These are phyloP conservation scores for Heteromormyrus szaboi DNA, from an alignment of 2,797 vertebrate species.

Conservation along the genomic window DNA sequence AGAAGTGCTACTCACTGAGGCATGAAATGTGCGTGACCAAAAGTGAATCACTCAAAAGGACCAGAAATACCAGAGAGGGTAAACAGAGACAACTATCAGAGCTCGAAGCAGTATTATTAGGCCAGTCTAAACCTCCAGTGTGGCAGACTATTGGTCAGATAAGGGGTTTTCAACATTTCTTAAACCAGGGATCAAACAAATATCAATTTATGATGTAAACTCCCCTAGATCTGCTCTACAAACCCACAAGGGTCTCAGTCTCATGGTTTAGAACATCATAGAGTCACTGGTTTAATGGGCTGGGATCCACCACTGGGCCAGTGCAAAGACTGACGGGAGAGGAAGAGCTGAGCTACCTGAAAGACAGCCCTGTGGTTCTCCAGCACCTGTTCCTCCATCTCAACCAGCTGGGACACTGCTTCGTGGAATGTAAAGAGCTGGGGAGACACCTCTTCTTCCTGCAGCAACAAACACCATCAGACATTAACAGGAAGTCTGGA, in stretches of 20 bases:
- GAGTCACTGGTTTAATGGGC: neutral
- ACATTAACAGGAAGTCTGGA: neutral
- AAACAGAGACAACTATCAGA: neutral
- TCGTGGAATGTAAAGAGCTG: slow-evolving; percentile 95
- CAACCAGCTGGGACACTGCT: slow-evolving; percentile 92
- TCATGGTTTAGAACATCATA: neutral
- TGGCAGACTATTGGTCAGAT: neutral
- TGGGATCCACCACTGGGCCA: neutral
- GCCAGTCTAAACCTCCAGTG: neutral
- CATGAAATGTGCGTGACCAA: neutral
- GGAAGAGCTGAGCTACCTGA: slow-evolving; percentile 65
- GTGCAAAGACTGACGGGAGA: neutral
- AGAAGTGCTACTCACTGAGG: neutral
- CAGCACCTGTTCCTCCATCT: slow-evolving; percentile 97
- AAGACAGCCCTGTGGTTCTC: slow-evolving; percentile 93
- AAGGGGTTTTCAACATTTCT: neutral
- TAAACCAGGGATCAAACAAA: neutral
- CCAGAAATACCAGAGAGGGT: neutral
- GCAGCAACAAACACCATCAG: slow-evolving; percentile 27
- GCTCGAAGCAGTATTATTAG: neutral
- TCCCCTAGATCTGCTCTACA: neutral
- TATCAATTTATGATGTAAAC: neutral
- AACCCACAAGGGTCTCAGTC: neutral
- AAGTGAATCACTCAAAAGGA: neutral
- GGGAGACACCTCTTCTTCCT: slow-evolving; percentile 96